Evolutionary conservation across 2,113 vertebrate species (phyloP), one percentile per base, ranked within the genome.

Genomic region (Scalopus aquaticus): DNA sequence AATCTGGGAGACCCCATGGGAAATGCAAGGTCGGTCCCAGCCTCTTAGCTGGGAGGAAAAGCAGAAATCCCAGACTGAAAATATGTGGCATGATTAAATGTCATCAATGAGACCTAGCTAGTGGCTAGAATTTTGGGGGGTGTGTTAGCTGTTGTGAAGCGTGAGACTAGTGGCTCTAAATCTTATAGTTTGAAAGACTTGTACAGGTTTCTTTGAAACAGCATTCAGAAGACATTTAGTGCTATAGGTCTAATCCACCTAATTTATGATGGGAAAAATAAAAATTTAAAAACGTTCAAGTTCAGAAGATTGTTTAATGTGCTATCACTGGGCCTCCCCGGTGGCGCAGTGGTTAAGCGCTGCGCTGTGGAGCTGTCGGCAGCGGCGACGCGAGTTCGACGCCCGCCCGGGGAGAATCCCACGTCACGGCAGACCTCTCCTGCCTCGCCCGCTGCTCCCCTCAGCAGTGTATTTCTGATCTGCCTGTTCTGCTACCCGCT

Each of bases 141-240:
- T 65, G n/a, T 88, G 54, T 67, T 37, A 58, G 67, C 42, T 85
- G 8, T 49, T 95, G 58, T 58, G 44, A 91, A 86, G n/a, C 62
- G 39, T 26, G 80, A 92, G 39, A 83, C 39, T 67, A 78, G 49
- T 85, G 88, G 93, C 28, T 84, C 58, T 69, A 65, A 56, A 42
- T 84, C 60, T 90, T 93, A 8, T 44, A 51, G 84, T 83, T 90
- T 37, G 37, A 91, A 90, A 76, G 84, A 85, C 22, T n/a, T 88
- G 67, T 54, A 60, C 19, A n/a, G 8, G 77, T 58, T 86, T 64
- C 32, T 69, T 51, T 91, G 56, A 74, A 64, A 44, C n/a, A 62
- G 67, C 11, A 58, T 16, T 72, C 32, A 58, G 64, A 92, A 84
- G 30, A 93, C 65, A 73, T 16, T 69, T 92, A 80, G 17, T 26